A percentile compares a stretch with the other conserved stretches of the same genome.
phyloP scores from a whole-genome alignment of 2,888 invertebrate genomes.

The Pinctada fucata region DNA sequence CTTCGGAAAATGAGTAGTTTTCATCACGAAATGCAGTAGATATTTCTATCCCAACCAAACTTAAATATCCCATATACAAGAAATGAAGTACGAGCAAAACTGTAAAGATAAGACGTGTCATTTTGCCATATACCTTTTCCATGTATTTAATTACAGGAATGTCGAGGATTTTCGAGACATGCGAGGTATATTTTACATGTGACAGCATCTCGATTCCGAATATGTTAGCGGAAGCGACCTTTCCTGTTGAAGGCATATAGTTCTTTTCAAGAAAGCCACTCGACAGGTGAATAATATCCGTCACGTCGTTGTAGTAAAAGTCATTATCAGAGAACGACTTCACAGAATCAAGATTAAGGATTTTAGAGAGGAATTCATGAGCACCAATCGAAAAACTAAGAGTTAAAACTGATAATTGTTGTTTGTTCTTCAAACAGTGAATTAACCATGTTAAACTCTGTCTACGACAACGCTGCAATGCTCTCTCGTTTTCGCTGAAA shows the following conservation, averaged over 20 bases:
- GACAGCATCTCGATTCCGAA: conserved; percentile 69
- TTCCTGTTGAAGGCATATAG: conserved; percentile 30
- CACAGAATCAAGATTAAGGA: conserved; percentile 66
- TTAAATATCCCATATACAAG: conserved; percentile 70
- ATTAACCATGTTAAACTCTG: conserved; percentile 62
- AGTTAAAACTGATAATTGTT: conserved; percentile 62
- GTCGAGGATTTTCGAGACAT: conserved; percentile 68
- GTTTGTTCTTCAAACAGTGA: conserved; percentile 60
- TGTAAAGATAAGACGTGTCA: conserved; percentile 68
- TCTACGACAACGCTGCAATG: conserved; percentile 43
- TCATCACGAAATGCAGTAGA: conserved; percentile 49
- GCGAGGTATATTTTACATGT: conserved; percentile 52
- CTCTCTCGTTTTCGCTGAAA: not conserved
- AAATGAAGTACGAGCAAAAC: conserved; percentile 69
- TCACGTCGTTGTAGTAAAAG: conserved; percentile 59
- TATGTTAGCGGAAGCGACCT: conserved; percentile 18
- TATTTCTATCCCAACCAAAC: conserved; percentile 55
- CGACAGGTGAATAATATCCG: conserved; percentile 63
- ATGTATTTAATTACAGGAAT: conserved; percentile 68
- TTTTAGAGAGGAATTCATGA: conserved; percentile 58
- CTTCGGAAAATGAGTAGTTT: conserved; percentile 38
- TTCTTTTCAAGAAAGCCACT: conserved; percentile 43
- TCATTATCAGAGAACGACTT: conserved; percentile 52
- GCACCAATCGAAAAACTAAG: conserved; percentile 65
- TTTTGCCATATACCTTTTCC: conserved; percentile 65